Evolutionary conservation across 2,797 vertebrate species (phyloP).

Genomic region (Salarias fasciatus): DNA sequence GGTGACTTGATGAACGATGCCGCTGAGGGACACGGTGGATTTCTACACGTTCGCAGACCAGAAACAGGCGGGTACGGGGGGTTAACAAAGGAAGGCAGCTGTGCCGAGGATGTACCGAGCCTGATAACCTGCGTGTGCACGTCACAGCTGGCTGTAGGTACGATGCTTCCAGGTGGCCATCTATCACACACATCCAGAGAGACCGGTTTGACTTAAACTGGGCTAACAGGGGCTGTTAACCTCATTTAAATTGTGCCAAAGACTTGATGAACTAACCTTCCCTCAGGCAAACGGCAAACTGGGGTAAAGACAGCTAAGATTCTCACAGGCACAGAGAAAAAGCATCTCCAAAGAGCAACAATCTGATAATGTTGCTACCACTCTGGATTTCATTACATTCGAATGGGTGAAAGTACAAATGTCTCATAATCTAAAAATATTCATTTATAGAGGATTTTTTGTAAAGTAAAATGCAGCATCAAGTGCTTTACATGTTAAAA

Average conservation of each 20-base stretch:
- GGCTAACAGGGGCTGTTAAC: slow-evolving; percentile 72
- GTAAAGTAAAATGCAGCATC: no score
- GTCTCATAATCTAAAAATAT: no score
- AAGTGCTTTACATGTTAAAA: no score
- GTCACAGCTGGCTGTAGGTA: slow-evolving; percentile 24
- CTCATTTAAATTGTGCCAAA: slow-evolving; percentile 72
- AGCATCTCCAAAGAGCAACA: slow-evolving; percentile 5
- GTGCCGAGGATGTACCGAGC: not conserved
- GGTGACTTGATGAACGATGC: slow-evolving; percentile 48
- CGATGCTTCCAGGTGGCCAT: slow-evolving; percentile 51
- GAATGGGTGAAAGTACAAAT: no score
- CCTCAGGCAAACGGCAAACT: slow-evolving; percentile 73
- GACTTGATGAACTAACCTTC: slow-evolving; percentile 72
- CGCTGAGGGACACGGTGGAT: slow-evolving; percentile 26
- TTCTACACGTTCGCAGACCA: slow-evolving; percentile 32
- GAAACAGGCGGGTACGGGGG: slow-evolving; percentile 17
- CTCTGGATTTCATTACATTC: no score
- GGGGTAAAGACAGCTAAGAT: slow-evolving; percentile 54
- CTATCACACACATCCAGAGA: slow-evolving; percentile 64
- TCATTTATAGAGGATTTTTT: no score
- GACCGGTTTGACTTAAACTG: slow-evolving; percentile 60
- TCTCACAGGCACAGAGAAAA: slow-evolving; percentile 16
- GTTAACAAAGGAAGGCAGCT: slow-evolving; percentile 13
- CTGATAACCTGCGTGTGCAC: slow-evolving; percentile 20
- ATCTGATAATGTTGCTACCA: no score